Evolutionary conservation across 2,797 vertebrate species (phyloP).

Genomic region (Fistularia commersonii): DNA sequence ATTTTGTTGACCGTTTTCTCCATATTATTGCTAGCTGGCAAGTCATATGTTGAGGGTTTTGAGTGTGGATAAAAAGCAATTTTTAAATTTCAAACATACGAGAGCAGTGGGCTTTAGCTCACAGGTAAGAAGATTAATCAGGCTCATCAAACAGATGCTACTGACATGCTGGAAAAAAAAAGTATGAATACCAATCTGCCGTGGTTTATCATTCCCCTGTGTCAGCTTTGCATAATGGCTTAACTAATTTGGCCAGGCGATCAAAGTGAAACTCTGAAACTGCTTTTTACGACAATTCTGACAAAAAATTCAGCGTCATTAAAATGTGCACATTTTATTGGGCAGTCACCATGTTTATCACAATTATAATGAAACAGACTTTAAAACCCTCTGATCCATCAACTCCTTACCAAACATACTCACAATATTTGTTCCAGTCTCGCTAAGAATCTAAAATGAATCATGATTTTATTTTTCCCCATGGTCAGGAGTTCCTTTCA

Average conservation of each 20-base stretch:
- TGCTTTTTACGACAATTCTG: neutral
- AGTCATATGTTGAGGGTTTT: too few relatives aligned
- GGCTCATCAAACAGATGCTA: neutral
- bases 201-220: neutral
- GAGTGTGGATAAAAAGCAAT: too few relatives aligned
- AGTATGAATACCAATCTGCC: neutral
- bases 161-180: neutral
- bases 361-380: too few relatives aligned
- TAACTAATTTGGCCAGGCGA: constrained; percentile 6
- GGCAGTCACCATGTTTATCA: too few relatives aligned
- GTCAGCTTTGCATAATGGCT: constrained; percentile 5
- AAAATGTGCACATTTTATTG: too few relatives aligned
- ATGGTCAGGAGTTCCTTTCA: neutral
- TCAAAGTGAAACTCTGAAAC: too few relatives aligned
- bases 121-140: neutral
- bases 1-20: too few relatives aligned
- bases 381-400: neutral
- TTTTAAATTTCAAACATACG: too few relatives aligned
- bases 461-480: too few relatives aligned
- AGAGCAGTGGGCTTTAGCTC: neutral
- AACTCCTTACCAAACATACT: neutral
- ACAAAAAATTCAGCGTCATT: neutral
- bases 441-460: neutral
- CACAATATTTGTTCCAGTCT: neutral
- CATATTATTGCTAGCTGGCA: too few relatives aligned